phyloP scores from a whole-genome alignment of 1,140 invertebrate genomes.

The Oscheius sp. region DNA sequence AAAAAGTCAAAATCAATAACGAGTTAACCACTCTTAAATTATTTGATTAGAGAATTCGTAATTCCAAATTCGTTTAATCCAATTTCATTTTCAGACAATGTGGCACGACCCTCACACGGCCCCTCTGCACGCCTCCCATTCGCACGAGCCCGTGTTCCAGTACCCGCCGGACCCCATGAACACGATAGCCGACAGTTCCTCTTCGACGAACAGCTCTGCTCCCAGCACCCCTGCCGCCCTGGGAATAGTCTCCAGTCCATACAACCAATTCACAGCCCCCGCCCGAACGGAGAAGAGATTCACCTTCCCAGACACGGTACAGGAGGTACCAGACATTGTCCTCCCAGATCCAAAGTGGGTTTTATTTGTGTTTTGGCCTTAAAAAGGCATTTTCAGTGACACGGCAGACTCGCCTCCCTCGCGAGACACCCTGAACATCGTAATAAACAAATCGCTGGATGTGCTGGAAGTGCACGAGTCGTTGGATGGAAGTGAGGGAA shows the following conservation, averaged over 20 bases:
- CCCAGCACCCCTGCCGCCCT: slow-evolving; percentile 35
- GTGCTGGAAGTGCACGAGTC: neutral
- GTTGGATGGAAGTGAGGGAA: slow-evolving; percentile 16
- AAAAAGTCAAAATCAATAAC: no score
- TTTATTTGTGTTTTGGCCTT: neutral
- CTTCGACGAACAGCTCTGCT: slow-evolving; percentile 41
- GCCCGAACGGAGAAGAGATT: slow-evolving; percentile 11
- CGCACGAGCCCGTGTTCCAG: slow-evolving; percentile 39
- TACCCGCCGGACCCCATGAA: slow-evolving; percentile 25
- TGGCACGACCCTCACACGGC: slow-evolving; percentile 27
- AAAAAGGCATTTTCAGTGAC: neutral
- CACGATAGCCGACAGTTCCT: slow-evolving; percentile 26
- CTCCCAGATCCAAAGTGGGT: neutral
- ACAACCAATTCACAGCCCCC: slow-evolving; percentile 14
- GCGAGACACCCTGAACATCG: neutral
- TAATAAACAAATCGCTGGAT: neutral
- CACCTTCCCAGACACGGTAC: slow-evolving; percentile 24
- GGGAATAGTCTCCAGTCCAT: neutral
- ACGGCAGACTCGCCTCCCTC: neutral
- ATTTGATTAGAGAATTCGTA: no score
- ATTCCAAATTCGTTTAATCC: neutral
- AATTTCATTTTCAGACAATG: slow-evolving; percentile 16
- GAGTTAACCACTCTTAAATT: neutral
- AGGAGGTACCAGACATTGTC: slow-evolving; percentile 13
- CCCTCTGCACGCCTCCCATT: slow-evolving; percentile 13